Conservation (phyloP, 2,888 invertebrate species). For the Cryptocheilus praepositus region DNA sequence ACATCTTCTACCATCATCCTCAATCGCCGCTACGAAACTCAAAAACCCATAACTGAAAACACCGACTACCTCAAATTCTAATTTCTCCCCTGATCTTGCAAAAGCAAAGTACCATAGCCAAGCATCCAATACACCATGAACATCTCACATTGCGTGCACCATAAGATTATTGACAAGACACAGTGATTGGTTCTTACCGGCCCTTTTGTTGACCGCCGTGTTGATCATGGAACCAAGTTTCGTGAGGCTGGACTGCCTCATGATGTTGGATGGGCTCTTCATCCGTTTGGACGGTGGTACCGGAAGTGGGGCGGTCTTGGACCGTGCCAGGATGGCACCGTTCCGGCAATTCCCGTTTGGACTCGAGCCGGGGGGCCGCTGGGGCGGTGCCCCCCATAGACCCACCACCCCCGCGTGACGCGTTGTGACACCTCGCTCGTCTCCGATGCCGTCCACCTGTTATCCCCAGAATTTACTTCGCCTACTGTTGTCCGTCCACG, state of each 20-base stretch:
- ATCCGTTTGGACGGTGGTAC: slow-evolving; percentile 70
- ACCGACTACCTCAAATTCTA: no score
- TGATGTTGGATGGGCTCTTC: slow-evolving; percentile 76
- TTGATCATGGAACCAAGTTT: slow-evolving; percentile 80
- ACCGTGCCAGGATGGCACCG: slow-evolving; percentile 61
- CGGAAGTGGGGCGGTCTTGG: slow-evolving; percentile 62
- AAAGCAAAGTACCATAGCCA: background rate
- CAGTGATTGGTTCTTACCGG: no score
- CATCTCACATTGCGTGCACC: no score
- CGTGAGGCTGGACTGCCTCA: slow-evolving; percentile 80
- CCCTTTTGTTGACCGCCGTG: slow-evolving; percentile 77
- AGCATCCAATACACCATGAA: background rate
- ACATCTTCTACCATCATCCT: no score
- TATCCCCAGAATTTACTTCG: slow-evolving; percentile 18
- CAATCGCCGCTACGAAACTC: no score
- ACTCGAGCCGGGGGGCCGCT: slow-evolving; percentile 71
- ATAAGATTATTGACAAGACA: no score
- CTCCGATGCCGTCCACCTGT: slow-evolving; percentile 44
- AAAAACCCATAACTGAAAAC: no score
- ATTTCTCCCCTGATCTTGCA: no score
- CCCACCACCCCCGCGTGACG: slow-evolving; percentile 74
- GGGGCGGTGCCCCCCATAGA: slow-evolving; percentile 74
- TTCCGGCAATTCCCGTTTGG: slow-evolving; percentile 65
- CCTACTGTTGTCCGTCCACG: slow-evolving; percentile 1
- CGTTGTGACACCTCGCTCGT: slow-evolving; percentile 65